Conservation (phyloP, 2,113 vertebrate species). For the Psittacus erithacus region DNA sequence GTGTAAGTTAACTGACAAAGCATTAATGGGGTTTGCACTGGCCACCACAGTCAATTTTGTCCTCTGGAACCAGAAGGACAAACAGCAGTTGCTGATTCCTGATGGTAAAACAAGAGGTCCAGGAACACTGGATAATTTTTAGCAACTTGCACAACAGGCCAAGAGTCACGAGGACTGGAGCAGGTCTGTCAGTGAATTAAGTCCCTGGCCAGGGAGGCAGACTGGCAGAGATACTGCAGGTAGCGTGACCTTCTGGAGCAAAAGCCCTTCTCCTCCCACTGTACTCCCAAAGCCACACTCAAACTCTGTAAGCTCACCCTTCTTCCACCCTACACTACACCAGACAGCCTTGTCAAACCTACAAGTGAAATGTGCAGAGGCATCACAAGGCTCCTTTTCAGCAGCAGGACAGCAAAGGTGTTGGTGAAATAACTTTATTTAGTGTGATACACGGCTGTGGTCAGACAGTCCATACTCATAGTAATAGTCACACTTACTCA, state of each 20-base stretch:
- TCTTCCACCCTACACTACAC: background rate
- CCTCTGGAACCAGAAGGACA: background rate
- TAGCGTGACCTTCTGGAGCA: background rate
- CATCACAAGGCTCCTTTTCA: no score
- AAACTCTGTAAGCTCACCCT: background rate
- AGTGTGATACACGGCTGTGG: slow-evolving; percentile 86
- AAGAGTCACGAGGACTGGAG: background rate
- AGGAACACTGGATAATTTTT: background rate
- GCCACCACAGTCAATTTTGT: background rate
- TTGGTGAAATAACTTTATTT: slow-evolving; percentile 87
- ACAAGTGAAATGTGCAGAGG: background rate
- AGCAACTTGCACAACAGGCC: background rate
- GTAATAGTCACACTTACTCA: slow-evolving; percentile 87
- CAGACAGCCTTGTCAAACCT: background rate
- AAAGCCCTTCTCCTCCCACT: background rate
- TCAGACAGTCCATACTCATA: slow-evolving; percentile 88
- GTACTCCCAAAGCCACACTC: background rate
- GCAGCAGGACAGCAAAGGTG: background rate
- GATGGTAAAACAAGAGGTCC: background rate
- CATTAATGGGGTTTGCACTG: background rate
- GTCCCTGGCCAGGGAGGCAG: background rate
- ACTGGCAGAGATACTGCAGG: background rate
- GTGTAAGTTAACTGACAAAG: background rate
- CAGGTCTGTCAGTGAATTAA: background rate
- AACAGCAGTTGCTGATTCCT: background rate